Evolutionary conservation across 2,797 vertebrate genomes (phyloP).

Genomic region (Pampus argenteus): DNA sequence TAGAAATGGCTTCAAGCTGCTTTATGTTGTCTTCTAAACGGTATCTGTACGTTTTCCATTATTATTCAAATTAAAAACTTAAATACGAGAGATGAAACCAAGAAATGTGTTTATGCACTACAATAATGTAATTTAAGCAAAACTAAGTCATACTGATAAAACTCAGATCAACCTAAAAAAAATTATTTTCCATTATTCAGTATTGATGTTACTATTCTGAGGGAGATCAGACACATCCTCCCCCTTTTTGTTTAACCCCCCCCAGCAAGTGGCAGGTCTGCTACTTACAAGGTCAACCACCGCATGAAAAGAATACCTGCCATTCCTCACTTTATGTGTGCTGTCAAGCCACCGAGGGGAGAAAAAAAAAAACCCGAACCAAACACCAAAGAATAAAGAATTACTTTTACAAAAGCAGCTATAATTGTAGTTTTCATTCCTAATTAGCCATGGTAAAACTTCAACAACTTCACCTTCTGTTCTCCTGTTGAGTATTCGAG

Average conservation of each 20-base stretch:
- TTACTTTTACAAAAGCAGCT: slow-evolving; percentile 46
- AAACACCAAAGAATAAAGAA: slow-evolving; percentile 35
- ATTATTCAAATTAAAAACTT: neutral
- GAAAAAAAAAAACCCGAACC: slow-evolving; percentile 22
- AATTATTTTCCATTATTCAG: neutral
- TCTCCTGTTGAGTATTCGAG: slow-evolving; percentile 40
- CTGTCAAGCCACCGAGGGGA: slow-evolving; percentile 23
- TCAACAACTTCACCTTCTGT: slow-evolving; percentile 31
- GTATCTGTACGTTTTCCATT: neutral
- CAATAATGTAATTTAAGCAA: neutral
- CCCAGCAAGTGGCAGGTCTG: slow-evolving; percentile 15
- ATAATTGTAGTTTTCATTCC: slow-evolving; percentile 69
- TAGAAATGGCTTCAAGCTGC: slow-evolving; percentile 30
- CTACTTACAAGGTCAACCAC: slow-evolving; percentile 23
- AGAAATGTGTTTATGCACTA: neutral
- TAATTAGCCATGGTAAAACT: slow-evolving; percentile 62
- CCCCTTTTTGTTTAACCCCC: slow-evolving; percentile 12
- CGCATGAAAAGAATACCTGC: slow-evolving; percentile 49
- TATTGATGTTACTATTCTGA: neutral
- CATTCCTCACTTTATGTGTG: slow-evolving; percentile 53
- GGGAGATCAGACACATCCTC: slow-evolving; percentile 6
- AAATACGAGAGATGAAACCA: neutral
- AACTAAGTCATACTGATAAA: neutral
- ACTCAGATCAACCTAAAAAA: too few species aligned
- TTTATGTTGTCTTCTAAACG: neutral